Conservation (phyloP, 53 echinoderm and acorn worm species). For the Holothuria leucospilota region DNA sequence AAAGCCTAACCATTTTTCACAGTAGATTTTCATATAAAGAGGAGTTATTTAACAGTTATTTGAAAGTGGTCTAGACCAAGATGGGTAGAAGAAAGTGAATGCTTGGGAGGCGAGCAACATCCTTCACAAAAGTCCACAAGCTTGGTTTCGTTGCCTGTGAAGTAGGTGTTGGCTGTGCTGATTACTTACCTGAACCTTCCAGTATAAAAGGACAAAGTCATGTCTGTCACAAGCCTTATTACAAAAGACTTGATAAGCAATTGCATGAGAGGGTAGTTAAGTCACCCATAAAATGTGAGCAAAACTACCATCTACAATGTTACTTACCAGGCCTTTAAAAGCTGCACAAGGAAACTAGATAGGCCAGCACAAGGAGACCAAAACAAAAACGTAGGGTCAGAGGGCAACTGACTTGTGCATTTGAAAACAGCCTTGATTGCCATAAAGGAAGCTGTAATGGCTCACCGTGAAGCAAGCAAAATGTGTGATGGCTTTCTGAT, state of each 20-base stretch:
- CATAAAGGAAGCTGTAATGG: not conserved
- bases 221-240: not conserved
- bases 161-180: not conserved
- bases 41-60: too few relatives aligned
- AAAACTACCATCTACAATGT: not conserved
- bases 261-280: constrained; percentile 12
- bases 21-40: too few relatives aligned
- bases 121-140: not conserved
- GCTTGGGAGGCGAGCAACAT: not conserved
- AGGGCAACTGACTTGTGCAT: not conserved
- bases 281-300: not conserved
- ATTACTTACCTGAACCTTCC: not conserved
- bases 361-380: not conserved
- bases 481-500: not conserved
- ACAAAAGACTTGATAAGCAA: constrained; percentile 5
- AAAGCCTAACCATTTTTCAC: too few relatives aligned
- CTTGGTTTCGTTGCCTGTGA: not conserved
- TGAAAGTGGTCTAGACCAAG: too few relatives aligned
- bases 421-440: not conserved
- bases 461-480: not conserved
- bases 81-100: not conserved
- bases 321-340: not conserved
- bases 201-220: not conserved
- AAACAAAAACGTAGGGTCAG: too few relatives aligned
- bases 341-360: constrained; percentile 1